Evolutionary conservation across 2,888 invertebrate species (phyloP), one percentile per base, ranked within the genome.

Genomic region (Drosophila pegasa): DNA sequence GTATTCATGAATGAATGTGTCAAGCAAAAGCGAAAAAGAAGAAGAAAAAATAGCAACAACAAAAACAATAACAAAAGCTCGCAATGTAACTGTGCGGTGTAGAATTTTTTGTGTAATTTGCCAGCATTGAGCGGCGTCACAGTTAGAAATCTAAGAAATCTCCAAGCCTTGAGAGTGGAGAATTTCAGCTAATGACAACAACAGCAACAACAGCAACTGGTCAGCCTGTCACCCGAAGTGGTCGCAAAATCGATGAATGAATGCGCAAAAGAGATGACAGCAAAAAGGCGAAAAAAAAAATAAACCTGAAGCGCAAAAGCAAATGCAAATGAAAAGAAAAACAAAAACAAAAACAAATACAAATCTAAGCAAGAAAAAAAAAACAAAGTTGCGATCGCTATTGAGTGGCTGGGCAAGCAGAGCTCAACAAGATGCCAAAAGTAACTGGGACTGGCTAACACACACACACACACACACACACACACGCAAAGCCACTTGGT

Each of bases 391-490:
- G 60, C 50, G 76, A 68, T 75, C 71, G 43, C 40, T 71, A 76
- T 75, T 68, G 72, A 76, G 56, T 71, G 67, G 54, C 66, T 61
- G 41, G 47, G 52, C 61, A 58, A 69, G 70, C 70, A 63, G 48
- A 51, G 48, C 38, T 45, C 63, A 60, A 55, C 61, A 65, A 78
- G 83, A 79, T 81, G 82, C 82, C 87, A 80, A 87, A 85, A 85
- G 87, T 87, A 87, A 82, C 71, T 85, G 85, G 85, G 78, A 84
- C 78, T 84, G 78, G 85, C 73, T 80, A 84, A 74, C 74, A 51
- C 38, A 40, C 65, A 65, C 37, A 68, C 20, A 52, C 25, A 57
- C 57, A 33, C 27, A 25, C 50, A 51, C 25, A 62, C 3, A 54
- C 12, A 51, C 7, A 59, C 14, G 78, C 78, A 70, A 63, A 85